A percentile compares a stretch with the other conserved stretches of the same genome.
Evolutionary conservation across 2,113 vertebrate species (phyloP).

Genomic region (Bothrops jararaca): DNA sequence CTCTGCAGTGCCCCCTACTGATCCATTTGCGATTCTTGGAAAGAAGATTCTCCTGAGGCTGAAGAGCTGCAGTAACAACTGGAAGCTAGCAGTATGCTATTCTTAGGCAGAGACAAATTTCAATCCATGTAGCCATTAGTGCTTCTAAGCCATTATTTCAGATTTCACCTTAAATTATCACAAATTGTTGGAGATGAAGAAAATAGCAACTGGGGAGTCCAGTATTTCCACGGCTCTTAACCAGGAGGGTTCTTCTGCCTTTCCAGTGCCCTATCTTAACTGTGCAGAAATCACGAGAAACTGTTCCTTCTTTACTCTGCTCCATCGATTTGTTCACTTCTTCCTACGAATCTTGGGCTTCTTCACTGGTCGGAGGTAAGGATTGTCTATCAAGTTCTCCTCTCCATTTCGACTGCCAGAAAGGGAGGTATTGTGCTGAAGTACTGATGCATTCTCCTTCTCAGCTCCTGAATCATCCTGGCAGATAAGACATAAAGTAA

Average conservation of each 20-base stretch:
- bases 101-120: not conserved
- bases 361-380: constrained; percentile 94
- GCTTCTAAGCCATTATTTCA: not conserved
- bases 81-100: not conserved
- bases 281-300: not conserved
- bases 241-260: not conserved
- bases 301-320: accelerated
- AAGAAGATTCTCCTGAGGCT: not conserved
- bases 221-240: not conserved
- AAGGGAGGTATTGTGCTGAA: constrained; percentile 81
- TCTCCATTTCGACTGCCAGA: constrained; percentile 81
- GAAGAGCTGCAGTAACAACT: not conserved
- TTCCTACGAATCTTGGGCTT: constrained; percentile 97
- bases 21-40: not conserved
- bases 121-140: not conserved
- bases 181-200: constrained; percentile 16
- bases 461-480: constrained; percentile 89
- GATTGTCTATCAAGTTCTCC: constrained; percentile 93
- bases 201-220: not conserved
- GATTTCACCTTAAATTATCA: not conserved
- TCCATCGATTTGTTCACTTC: constrained; percentile 67
- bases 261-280: constrained; percentile 1
- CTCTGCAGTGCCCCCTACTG: constrained; percentile 2
- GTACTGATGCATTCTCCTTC: constrained; percentile 86
- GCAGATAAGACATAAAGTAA: constrained; percentile 17